Evolutionary conservation across 2,888 invertebrate species (phyloP).

Genomic region (Encarsia formosa): DNA sequence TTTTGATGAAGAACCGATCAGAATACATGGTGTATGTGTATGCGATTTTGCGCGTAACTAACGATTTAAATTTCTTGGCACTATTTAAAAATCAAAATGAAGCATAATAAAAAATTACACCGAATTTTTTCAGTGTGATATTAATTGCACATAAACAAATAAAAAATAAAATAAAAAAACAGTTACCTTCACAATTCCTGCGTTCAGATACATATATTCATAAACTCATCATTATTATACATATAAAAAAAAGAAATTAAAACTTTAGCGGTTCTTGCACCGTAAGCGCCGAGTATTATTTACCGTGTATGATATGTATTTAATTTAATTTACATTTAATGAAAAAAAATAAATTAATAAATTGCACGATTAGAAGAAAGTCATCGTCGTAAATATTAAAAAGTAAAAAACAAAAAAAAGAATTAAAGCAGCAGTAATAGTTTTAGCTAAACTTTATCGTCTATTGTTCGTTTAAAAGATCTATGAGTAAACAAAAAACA

Average conservation of each 20-base stretch:
- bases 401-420: slow-evolving; percentile 2
- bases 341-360: slow-evolving; percentile 1
- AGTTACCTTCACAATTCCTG: not conserved
- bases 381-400: slow-evolving; percentile 9
- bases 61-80: slow-evolving; percentile 2
- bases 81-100: not conserved
- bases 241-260: slow-evolving; percentile 1
- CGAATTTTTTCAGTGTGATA: no score
- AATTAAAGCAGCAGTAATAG: slow-evolving; percentile 11
- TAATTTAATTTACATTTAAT: slow-evolving; percentile 18
- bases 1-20: no score
- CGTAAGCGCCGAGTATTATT: slow-evolving; percentile 24
- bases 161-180: not conserved
- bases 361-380: slow-evolving; percentile 20
- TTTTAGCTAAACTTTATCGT: slow-evolving; percentile 3
- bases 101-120: slow-evolving; percentile 3
- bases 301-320: slow-evolving; percentile 26
- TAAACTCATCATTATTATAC: not conserved
- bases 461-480: not conserved
- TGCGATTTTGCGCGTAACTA: not conserved
- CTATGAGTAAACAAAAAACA: not conserved
- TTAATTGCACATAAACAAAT: slow-evolving; percentile 1
- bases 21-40: no score
- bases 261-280: slow-evolving; percentile 16
- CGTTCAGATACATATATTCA: not conserved